Base-by-base conservation (phyloP, 1,140 invertebrate genomes). In the Luehdorfia chinensis region DNA sequence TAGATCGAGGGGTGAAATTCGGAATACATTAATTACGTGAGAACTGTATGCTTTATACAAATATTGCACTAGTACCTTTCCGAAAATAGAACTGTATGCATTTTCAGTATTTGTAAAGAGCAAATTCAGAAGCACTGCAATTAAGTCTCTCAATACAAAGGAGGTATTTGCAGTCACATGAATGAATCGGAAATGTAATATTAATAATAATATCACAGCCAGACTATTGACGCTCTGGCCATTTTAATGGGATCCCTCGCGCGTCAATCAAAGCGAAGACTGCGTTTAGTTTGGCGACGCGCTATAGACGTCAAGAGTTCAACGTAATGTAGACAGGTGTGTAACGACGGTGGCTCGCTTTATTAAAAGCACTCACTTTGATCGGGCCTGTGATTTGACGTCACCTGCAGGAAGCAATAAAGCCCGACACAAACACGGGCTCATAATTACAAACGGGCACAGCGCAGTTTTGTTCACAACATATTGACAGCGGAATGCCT, bases 291-390 rank as follows among this genome's bases (percentile, higher is more conserved):
- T 54, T 19, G 19, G 33, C 27, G 16, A 50, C 30, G 31, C 27
- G 21, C 33, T 30, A 57, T 58, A 56, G 55, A 50, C 32, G 27
- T 36, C 50, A 21, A 48, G 44, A 47, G 70, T 4, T 61, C 64
- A 41, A 36, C 43, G 33, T 61, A 52, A 48, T 58, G 55, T 54
- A 59, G 66, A 30, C 51, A 62, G 48, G 34, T 57, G 37, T 45
- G 43, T 55, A 37, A 47, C 46, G 32, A 51, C 53, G 52, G 54
- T 50, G 50, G 61, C 33, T 41, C 52, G 64, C 59, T 75, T 79
- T 81, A 84, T 84, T 84, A 78, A 84, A 79, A 81, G 75, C 74
- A 66, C 70, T 78, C 77, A 69, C 75, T 80, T 80, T 84, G 79
- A 84, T 84, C 74, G 69, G 47, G 43, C 53, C 48, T 60, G 45